phyloP scores from a whole-genome alignment of 1,140 invertebrate species.

The Tetragonula clypearis region DNA sequence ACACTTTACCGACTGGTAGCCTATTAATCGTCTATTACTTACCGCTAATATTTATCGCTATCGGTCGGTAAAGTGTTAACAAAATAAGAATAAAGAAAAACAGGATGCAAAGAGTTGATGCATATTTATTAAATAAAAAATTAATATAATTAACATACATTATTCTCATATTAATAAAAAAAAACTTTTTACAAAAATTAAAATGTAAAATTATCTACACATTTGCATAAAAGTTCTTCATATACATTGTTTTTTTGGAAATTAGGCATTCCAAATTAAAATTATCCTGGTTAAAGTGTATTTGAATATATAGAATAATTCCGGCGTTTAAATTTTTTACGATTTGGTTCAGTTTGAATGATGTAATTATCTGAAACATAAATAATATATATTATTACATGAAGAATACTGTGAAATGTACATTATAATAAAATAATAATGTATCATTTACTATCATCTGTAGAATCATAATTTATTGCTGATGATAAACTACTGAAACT shows the following conservation, averaged over 20 bases:
- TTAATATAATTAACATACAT: not conserved
- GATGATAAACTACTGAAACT: conserved; percentile 18
- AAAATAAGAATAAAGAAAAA: not conserved
- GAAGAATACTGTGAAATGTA: not conserved
- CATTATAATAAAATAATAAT: not conserved
- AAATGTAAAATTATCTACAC: conserved; percentile 25
- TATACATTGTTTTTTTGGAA: not conserved
- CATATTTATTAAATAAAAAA: conserved; percentile 2
- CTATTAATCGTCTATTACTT: too few relatives aligned
- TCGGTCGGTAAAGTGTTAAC: too few relatives aligned
- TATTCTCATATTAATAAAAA: not conserved
- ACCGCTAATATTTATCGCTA: too few relatives aligned
- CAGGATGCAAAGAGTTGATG: not conserved
- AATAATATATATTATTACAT: conserved; percentile 14
- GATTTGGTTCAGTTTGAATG: conserved; percentile 61
- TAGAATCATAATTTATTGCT: conserved; percentile 30
- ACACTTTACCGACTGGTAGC: too few relatives aligned
- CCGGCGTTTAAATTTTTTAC: conserved; percentile 77
- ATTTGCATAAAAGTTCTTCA: conserved; percentile 1
- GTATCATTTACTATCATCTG: conserved; percentile 41
- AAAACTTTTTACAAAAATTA: conserved; percentile 5
- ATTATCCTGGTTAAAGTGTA: conserved; percentile 45
- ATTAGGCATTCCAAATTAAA: not conserved
- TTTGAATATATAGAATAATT: conserved; percentile 76
- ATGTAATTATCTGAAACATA: conserved; percentile 55